Evolutionary conservation across 2,113 vertebrate species (phyloP), one percentile per base, ranked within the genome.

Genomic region (Corydoras maculifer): DNA sequence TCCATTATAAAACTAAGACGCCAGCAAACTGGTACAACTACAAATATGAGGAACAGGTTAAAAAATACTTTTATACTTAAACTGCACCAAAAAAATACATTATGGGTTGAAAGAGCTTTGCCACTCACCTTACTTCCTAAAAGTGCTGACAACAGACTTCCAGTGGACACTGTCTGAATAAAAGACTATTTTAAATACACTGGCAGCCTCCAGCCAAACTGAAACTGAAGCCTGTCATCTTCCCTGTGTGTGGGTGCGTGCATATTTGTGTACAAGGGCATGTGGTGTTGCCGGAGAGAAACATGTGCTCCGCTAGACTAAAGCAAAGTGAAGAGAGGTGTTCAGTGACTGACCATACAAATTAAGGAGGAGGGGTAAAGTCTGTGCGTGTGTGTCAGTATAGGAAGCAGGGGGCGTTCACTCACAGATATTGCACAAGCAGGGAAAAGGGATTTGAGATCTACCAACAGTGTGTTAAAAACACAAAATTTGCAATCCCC

Each of bases 181-280:
- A 81, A 80, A 84, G 82, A 83, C 67, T 69, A 78, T 72, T 77
- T 74, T 48, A 78, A 74, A n/a, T 79, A 77, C 32, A 53, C 71
- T 73, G 75, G 73, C 69, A 68, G 85, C 80, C 83, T 76, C 65
- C 80, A 85, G 84, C 82, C 81, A 80, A 76, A 86, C 82, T 84
- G 89, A 89, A 90, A 89, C 87, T 73, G 83, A 86, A 89, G 80
- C 78, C 70, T 85, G 82, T 74, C 83, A 80, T 87, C 86, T 78
- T 79, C 79, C 15, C 79, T 70, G 64, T 62, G 53, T 59, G 51
- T 67, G 57, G 32, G 58, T 60, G 62, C 65, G 60, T 58, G 59
- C 14, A 58, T 63, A 32, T 64, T 59, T 31, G 60, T 61, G 57
- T 72, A 58, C 48, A 68, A 64, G 83, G 82, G 80, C 83, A 82